These are phyloP conservation scores for Halesus radiatus DNA, from an alignment of 1,140 invertebrate genomes.

Conservation along the genomic window DNA sequence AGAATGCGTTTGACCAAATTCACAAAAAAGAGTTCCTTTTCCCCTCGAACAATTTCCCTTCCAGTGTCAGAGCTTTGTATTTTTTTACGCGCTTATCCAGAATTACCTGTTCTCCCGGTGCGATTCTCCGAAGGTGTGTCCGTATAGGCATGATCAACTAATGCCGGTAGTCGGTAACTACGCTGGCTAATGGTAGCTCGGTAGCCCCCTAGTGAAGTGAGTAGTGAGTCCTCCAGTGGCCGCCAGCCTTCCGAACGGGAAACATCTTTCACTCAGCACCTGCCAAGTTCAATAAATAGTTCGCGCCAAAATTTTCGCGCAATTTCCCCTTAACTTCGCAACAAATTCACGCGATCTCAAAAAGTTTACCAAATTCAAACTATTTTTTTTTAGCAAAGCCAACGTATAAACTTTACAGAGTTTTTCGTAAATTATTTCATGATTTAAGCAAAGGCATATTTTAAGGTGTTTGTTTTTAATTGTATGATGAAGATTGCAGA, in stretches of 20 bases:
- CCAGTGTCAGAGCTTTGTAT: background rate
- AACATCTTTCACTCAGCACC: background rate
- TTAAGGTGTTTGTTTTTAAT: too few relatives aligned
- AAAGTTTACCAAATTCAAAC: background rate
- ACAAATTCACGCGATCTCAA: constrained; percentile 11
- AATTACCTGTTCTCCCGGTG: constrained; percentile 10
- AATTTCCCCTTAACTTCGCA: background rate
- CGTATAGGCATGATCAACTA: constrained; percentile 9
- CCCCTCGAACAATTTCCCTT: too few relatives aligned
- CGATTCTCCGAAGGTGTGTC: background rate
- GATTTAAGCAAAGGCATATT: too few relatives aligned
- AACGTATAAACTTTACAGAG: background rate
- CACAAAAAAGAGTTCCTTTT: too few relatives aligned
- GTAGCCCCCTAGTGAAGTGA: background rate
- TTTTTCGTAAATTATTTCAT: too few relatives aligned
- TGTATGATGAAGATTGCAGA: too few relatives aligned
- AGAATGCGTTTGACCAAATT: too few relatives aligned
- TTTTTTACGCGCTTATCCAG: constrained; percentile 13
- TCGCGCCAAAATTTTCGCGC: constrained; percentile 37
- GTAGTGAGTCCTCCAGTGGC: background rate
- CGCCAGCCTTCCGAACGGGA: constrained; percentile 12
- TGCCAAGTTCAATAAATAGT: background rate
- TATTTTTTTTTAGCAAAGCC: background rate
- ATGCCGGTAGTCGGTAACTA: too few relatives aligned
- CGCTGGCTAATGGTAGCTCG: background rate